phyloP scores from a whole-genome alignment of 1,140 invertebrate species.

The Holcopasites calliopsidis region DNA sequence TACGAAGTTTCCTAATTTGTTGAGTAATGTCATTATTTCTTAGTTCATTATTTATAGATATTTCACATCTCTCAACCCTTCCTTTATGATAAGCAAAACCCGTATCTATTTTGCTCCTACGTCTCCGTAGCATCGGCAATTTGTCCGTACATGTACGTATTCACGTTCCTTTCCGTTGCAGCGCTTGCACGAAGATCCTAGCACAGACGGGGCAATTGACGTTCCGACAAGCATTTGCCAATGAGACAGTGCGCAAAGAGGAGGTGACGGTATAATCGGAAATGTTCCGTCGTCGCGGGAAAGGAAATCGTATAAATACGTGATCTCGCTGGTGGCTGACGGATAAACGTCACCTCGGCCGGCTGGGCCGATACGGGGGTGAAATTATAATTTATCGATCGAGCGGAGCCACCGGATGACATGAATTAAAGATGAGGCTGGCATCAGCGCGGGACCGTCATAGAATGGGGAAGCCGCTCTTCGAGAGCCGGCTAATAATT shows the following conservation, averaged over 20 bases:
- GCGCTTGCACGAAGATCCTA: too few species aligned
- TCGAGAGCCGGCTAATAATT: constrained; percentile 61
- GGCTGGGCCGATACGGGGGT: constrained; percentile 63
- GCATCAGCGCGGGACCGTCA: constrained; percentile 53
- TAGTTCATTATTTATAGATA: too few species aligned
- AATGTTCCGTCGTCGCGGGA: constrained; percentile 42
- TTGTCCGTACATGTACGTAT: not conserved
- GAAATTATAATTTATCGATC: constrained; percentile 80
- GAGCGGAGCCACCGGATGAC: constrained; percentile 73
- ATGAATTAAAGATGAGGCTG: constrained; percentile 79
- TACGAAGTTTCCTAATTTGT: too few species aligned
- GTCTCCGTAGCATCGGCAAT: not conserved
- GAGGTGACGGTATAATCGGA: constrained; percentile 44
- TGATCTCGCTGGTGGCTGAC: constrained; percentile 64
- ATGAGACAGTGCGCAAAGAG: constrained; percentile 9
- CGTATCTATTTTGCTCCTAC: not conserved
- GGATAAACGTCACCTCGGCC: constrained; percentile 68
- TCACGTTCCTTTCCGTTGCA: not conserved
- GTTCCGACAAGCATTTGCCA: constrained; percentile 1
- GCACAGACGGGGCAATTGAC: constrained; percentile 12
- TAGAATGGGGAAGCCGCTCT: constrained; percentile 57
- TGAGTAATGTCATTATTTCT: too few species aligned
- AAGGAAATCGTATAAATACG: constrained; percentile 66
- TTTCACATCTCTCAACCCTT: too few species aligned
- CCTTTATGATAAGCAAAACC: too few species aligned